phyloP scores from a whole-genome alignment of 2,888 invertebrate genomes.

The Alloscopus bannaensis region DNA sequence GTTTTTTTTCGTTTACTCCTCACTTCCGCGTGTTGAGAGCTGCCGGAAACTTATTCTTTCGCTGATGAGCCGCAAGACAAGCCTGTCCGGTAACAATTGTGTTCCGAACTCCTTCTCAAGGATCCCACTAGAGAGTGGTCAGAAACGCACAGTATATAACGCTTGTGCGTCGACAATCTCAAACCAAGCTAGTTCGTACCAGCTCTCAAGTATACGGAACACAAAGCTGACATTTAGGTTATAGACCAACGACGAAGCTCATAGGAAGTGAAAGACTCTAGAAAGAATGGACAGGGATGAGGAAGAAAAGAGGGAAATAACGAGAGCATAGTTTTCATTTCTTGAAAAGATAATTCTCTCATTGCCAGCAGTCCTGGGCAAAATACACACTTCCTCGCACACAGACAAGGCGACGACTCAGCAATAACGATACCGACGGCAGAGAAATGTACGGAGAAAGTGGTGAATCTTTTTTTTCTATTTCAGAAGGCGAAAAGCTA shows the following conservation, averaged over 20 bases:
- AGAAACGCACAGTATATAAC: too few species aligned
- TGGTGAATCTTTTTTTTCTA: not conserved
- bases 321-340: constrained; percentile 8
- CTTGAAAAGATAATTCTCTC: constrained; percentile 1
- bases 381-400: not conserved
- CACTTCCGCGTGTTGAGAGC: constrained; percentile 69
- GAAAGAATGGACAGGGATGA: too few species aligned
- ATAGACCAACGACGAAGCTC: too few species aligned
- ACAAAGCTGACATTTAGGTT: too few species aligned
- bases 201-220: too few species aligned
- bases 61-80: constrained; percentile 68
- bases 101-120: constrained; percentile 6
- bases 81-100: constrained; percentile 57
- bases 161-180: too few species aligned
- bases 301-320: not conserved
- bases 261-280: too few species aligned
- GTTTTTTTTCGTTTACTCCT: too few species aligned
- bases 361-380: constrained; percentile 5
- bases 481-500: constrained; percentile 8
- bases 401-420: not conserved
- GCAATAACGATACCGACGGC: not conserved
- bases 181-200: too few species aligned
- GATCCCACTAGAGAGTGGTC: too few species aligned
- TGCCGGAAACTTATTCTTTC: constrained; percentile 70
- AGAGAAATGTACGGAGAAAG: not conserved